These are phyloP conservation scores for Cataglyphis hispanica DNA, from an alignment of 1,140 invertebrate genomes.

Conservation along the genomic window DNA sequence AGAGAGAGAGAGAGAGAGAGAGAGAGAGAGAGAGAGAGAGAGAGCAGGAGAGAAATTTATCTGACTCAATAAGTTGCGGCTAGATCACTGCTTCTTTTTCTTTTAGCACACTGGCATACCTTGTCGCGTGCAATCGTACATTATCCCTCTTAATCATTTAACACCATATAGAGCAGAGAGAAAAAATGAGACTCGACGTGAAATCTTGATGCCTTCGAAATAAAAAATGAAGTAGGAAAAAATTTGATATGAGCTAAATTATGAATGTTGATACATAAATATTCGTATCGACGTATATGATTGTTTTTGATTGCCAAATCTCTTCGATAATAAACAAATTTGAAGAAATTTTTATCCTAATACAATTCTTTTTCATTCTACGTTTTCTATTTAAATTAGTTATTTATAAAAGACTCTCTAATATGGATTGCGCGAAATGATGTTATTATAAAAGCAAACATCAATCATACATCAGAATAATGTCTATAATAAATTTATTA, in stretches of 20 bases:
- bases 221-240: too few relatives aligned
- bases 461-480: too few relatives aligned
- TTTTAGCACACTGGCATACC: neutral
- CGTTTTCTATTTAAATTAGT: too few relatives aligned
- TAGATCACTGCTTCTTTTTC: neutral
- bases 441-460: too few relatives aligned
- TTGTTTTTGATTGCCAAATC: neutral
- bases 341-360: neutral
- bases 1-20: constrained; percentile 49
- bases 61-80: constrained; percentile 39
- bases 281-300: neutral
- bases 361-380: too few relatives aligned
- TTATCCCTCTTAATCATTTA: constrained; percentile 23
- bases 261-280: neutral
- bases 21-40: constrained; percentile 63
- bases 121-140: neutral
- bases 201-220: too few relatives aligned
- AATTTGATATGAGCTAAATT: neutral
- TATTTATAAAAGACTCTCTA: too few relatives aligned
- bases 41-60: constrained; percentile 71
- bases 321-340: neutral
- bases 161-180: neutral
- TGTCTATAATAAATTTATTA: too few relatives aligned
- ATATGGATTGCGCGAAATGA: too few relatives aligned
- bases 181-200: neutral